A percentile compares a stretch with the other conserved stretches of the same genome.
phyloP scores from a whole-genome alignment of 2,797 vertebrate genomes.

The Takifugu rubripes region DNA sequence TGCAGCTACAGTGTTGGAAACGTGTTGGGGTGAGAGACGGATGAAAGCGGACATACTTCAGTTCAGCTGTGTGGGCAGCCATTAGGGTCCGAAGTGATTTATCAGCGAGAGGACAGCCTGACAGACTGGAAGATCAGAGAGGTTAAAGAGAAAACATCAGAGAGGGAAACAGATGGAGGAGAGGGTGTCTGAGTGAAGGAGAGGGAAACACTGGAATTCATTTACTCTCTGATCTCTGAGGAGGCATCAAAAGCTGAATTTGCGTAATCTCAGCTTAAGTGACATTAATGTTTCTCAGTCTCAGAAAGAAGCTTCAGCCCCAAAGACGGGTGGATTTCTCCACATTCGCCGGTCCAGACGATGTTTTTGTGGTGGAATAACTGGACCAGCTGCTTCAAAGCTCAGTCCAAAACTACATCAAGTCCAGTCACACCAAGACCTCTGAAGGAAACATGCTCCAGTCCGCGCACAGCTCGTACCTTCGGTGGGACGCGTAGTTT shows the following conservation, averaged over 20 bases:
- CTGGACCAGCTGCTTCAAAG: too few relatives aligned
- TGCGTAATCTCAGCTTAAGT: too few relatives aligned
- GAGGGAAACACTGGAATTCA: constrained; percentile 22
- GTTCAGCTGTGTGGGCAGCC: constrained; percentile 99
- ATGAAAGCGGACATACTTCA: constrained; percentile 93
- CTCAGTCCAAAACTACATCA: too few relatives aligned
- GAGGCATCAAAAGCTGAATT: too few relatives aligned
- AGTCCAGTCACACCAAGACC: background rate
- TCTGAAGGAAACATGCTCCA: background rate
- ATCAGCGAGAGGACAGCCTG: constrained; percentile 99
- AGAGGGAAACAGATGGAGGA: constrained; percentile 43
- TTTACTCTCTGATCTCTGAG: background rate
- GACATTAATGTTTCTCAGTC: too few relatives aligned
- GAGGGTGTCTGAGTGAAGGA: constrained; percentile 40
- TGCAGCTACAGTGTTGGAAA: constrained; percentile 49
- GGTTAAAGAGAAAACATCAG: constrained; percentile 59
- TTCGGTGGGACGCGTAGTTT: constrained; percentile 98
- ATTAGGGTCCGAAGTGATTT: constrained; percentile 99
- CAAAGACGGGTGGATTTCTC: too few relatives aligned
- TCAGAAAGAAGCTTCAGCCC: too few relatives aligned
- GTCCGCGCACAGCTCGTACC: constrained; percentile 69
- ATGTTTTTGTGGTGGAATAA: too few relatives aligned
- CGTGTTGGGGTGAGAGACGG: constrained; percentile 56
- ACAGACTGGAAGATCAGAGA: constrained; percentile 86
- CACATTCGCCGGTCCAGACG: too few relatives aligned